These are phyloP conservation scores for Panonychus citri DNA, from an alignment of 1,140 invertebrate species.

Conservation along the genomic window DNA sequence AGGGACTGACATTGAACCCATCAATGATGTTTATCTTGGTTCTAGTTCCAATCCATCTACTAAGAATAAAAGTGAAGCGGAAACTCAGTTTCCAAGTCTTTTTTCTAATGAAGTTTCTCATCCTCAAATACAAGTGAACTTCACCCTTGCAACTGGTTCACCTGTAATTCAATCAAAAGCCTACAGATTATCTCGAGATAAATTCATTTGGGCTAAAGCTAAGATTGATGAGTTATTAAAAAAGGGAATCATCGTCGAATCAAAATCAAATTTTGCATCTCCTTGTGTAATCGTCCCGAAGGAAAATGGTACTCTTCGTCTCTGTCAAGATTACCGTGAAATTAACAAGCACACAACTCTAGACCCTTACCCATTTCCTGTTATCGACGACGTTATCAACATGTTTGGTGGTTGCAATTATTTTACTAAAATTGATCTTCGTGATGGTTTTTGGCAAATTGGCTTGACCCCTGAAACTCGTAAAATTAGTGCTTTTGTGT, in stretches of 20 bases:
- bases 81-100: background rate
- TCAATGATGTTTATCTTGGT: background rate
- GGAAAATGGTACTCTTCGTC: background rate
- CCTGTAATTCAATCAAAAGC: background rate
- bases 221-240: background rate
- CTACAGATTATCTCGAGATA: background rate
- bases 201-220: background rate
- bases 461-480: background rate
- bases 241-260: background rate
- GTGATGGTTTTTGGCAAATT: background rate
- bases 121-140: background rate
- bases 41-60: background rate
- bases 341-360: background rate
- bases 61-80: background rate
- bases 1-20: background rate
- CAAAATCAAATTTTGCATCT: background rate
- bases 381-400: background rate
- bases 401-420: background rate
- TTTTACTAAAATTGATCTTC: background rate
- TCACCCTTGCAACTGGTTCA: background rate
- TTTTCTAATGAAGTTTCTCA: background rate
- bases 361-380: conserved; percentile 1
- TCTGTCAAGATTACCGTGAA: background rate
- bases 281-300: background rate
- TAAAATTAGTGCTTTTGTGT: background rate